These are phyloP conservation scores for Poecile atricapillus DNA, from an alignment of 2,113 vertebrate genomes.

Conservation along the genomic window DNA sequence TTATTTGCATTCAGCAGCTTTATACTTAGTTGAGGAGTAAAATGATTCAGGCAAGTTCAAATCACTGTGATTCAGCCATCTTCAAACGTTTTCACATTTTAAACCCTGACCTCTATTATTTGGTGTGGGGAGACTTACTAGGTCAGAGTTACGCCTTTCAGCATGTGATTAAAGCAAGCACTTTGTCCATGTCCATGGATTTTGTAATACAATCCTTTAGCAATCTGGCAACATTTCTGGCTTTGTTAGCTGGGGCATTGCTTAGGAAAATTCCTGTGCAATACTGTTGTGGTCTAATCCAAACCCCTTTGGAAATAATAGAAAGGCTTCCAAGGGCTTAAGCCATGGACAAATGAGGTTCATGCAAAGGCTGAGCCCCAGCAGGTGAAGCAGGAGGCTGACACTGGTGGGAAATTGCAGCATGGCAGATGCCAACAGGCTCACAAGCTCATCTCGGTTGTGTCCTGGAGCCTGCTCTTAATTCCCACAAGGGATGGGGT, in stretches of 20 bases:
- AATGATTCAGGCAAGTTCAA: not conserved
- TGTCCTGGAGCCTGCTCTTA: not conserved
- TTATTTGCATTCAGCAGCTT: not conserved
- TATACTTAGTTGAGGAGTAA: not conserved
- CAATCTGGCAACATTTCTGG: slow-evolving; percentile 16
- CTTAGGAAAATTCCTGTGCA: not conserved
- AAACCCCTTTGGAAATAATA: not conserved
- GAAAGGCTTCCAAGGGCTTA: not conserved
- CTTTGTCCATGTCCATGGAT: not conserved
- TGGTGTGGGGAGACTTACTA: not conserved
- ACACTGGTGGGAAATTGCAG: fast-evolving
- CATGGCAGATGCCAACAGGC: not conserved
- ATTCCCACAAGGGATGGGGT: not conserved
- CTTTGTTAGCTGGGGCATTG: not conserved
- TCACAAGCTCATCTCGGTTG: fast-evolving
- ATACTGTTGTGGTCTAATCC: not conserved
- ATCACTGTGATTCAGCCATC: not conserved
- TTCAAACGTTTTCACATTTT: not conserved
- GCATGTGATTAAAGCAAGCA: not conserved
- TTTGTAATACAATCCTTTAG: slow-evolving; percentile 52
- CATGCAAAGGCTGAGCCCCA: not conserved
- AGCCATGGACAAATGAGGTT: not conserved
- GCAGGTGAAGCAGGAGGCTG: not conserved
- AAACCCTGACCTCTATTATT: not conserved
- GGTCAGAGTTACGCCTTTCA: slow-evolving; percentile 6